Evolutionary conservation across 2,113 vertebrate genomes (phyloP).

Genomic region (Falco punctatus): DNA sequence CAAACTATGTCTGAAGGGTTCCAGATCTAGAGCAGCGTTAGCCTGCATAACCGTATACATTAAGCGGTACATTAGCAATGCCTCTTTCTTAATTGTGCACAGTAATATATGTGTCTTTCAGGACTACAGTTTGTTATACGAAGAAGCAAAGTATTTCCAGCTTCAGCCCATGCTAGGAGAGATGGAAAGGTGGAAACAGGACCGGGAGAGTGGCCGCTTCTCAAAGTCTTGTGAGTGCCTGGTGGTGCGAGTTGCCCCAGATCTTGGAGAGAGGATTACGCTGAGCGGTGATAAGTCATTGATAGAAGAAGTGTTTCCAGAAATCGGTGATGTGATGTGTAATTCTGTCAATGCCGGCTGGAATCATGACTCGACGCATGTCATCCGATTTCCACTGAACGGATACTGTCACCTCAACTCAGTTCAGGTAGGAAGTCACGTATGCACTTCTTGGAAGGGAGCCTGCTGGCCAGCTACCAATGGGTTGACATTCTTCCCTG

Average conservation of each 20-base stretch:
- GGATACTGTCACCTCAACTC: slow-evolving; percentile 96
- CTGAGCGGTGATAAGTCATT: slow-evolving; percentile 87
- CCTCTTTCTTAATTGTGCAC: not conserved
- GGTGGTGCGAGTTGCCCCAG: slow-evolving; percentile 89
- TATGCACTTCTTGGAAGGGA: not conserved
- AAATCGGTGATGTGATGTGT: slow-evolving; percentile 87
- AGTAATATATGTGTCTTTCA: slow-evolving; percentile 66
- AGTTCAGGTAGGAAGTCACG: slow-evolving; percentile 84
- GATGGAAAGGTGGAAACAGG: slow-evolving; percentile 90
- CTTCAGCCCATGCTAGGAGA: slow-evolving; percentile 89
- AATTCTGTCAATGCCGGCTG: slow-evolving; percentile 86
- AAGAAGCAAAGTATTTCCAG: slow-evolving; percentile 96
- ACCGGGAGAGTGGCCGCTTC: slow-evolving; percentile 78
- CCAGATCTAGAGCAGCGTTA: not conserved
- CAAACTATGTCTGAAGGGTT: not conserved
- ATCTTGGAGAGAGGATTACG: slow-evolving; percentile 89
- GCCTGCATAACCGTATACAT: not conserved
- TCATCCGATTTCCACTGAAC: slow-evolving; percentile 90
- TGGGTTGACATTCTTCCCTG: not conserved
- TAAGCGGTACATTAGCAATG: not conserved
- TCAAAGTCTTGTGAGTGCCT: slow-evolving; percentile 88
- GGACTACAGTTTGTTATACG: slow-evolving; percentile 94
- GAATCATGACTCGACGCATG: slow-evolving; percentile 86
- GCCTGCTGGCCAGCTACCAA: not conserved
- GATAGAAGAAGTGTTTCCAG: slow-evolving; percentile 93